phyloP scores from a whole-genome alignment of 1,140 invertebrate genomes.

The Saxidomus purpurata region DNA sequence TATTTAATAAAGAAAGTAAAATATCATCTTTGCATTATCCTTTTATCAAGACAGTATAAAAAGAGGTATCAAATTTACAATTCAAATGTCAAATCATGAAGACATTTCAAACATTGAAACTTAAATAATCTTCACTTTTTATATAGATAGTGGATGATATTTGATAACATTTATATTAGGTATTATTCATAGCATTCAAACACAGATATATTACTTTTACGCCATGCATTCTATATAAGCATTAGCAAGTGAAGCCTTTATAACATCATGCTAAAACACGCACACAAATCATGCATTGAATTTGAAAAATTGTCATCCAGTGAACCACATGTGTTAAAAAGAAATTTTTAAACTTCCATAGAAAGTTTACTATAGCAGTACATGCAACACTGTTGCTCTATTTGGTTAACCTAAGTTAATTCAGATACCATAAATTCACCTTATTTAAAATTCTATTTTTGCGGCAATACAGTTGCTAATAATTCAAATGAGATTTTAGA shows the following conservation, averaged over 20 bases:
- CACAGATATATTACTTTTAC: background rate
- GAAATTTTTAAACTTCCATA: too few species aligned
- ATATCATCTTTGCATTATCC: background rate
- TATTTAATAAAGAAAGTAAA: background rate
- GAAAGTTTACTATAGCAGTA: too few species aligned
- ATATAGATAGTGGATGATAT: background rate
- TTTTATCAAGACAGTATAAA: background rate
- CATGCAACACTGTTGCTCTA: too few species aligned
- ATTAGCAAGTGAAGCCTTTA: background rate
- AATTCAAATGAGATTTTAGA: too few species aligned
- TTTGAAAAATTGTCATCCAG: too few species aligned
- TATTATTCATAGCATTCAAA: background rate
- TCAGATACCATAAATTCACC: too few species aligned
- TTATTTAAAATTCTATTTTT: too few species aligned
- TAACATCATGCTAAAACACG: background rate
- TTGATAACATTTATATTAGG: background rate
- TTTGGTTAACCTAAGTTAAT: too few species aligned
- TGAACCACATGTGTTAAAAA: too few species aligned
- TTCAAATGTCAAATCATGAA: too few species aligned
- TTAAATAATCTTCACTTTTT: background rate
- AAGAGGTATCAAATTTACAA: background rate
- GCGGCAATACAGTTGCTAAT: too few species aligned
- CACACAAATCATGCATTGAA: background rate
- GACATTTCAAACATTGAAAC: background rate
- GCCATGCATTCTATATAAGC: conserved; percentile 2